Percentiles rank a stretch among this genome's conserved stretches.
Conservation (phyloP, 2,888 invertebrate genomes). For the Hemaris fuciformis region DNA sequence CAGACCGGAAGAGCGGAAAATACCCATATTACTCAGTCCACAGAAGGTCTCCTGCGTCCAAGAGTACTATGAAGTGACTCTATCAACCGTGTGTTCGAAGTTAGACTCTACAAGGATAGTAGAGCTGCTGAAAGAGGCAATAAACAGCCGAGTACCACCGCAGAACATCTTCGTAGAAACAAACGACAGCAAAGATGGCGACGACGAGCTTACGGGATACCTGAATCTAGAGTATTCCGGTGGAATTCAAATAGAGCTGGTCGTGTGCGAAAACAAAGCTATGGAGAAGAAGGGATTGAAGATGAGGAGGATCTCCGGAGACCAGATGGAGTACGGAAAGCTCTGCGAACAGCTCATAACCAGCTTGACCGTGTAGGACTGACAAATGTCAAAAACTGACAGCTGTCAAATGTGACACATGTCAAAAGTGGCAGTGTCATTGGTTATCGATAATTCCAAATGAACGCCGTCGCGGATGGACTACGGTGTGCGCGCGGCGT, state of each 20-base stretch:
- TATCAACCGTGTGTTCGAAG: conserved; percentile 90
- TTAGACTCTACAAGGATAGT: conserved; percentile 90
- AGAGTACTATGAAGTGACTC: conserved; percentile 86
- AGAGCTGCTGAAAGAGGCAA: conserved; percentile 89
- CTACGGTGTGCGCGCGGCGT: neutral
- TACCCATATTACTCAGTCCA: conserved; percentile 67
- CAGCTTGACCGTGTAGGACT: conserved; percentile 86
- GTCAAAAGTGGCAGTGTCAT: neutral
- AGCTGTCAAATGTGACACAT: neutral
- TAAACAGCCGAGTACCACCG: conserved; percentile 89
- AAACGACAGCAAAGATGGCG: conserved; percentile 53
- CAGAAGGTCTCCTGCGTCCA: conserved; percentile 66
- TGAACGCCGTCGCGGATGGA: neutral
- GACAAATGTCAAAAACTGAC: neutral
- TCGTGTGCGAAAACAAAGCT: conserved; percentile 87
- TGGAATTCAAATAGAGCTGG: conserved; percentile 92
- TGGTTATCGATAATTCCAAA: neutral
- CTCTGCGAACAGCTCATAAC: conserved; percentile 93
- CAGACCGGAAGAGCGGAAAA: conserved; percentile 53
- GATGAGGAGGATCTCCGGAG: conserved; percentile 92
- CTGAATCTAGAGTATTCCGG: conserved; percentile 89
- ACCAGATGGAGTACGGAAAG: conserved; percentile 92
- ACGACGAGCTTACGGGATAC: conserved; percentile 73
- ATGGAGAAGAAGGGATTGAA: conserved; percentile 90
- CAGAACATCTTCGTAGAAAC: conserved; percentile 75